Evolutionary conservation across 2,888 invertebrate genomes (phyloP), one percentile per base, ranked within the genome.

Genomic region (Andrena trimmerana): DNA sequence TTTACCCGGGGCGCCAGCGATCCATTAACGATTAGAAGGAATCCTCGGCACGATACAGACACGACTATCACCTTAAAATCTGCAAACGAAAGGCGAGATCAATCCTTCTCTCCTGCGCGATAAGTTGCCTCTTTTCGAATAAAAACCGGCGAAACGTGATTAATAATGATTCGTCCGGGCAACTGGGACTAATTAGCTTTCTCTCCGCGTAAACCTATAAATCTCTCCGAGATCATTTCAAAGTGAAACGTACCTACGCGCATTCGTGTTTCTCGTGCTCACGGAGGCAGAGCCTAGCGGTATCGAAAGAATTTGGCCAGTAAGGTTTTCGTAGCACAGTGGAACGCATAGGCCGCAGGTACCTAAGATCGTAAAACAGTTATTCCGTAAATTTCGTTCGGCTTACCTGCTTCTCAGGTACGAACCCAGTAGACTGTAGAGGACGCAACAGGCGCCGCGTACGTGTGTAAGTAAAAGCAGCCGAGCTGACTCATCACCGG

Each of bases 361-460:
- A 42, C 16, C 42, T 78, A 78, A 63, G 29, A 57, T 68, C 54
- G 54, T 48, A 16, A 67, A 48, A 57, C 63, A 60, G 42, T 42
- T 42, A 36, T 50, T 48, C 66, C 48, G 27, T n/a, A 62, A 29
- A 20, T 24, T 73, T 75, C 24, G 57, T 24, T 81, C 62, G 66
- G 36, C 66, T 75, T 84, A 84, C 81, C 77, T 83, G 78, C 70
- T 27, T 67, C 27, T 59, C 84, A 81, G 81, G 87, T 87, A 87
- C 60, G 78, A 77, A 70, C 48, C 33, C 72, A 71, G 10, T 48
- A 66, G 48, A 59, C 83, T 62, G 20, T 42, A 29, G 42, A 5
- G 24, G 57, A 57, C 57, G 57, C 57, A 24, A 36, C 78, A 42
- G 68, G 50, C 50, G 50, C 62, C 67, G 42, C 42, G 42, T 42